These are phyloP conservation scores for Steinernema feltiae DNA, from an alignment of 1,140 invertebrate species.

Conservation along the genomic window DNA sequence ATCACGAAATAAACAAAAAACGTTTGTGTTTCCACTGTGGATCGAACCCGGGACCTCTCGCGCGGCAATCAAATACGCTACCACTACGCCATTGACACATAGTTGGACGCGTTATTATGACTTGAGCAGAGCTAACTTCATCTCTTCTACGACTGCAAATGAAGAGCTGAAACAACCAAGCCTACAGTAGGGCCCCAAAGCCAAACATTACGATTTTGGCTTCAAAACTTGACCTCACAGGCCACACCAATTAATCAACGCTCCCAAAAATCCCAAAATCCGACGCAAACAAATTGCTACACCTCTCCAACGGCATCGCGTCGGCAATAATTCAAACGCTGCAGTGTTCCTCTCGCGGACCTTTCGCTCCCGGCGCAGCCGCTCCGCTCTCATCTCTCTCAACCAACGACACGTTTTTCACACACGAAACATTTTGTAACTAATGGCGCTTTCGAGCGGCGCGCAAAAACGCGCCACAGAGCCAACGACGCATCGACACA, in stretches of 20 bases:
- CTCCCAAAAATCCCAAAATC: no score
- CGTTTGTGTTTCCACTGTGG: no score
- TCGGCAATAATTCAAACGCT: slow-evolving; percentile 1
- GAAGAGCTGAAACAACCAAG: not conserved
- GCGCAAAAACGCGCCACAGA: not conserved
- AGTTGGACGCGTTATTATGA: no score
- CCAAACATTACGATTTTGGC: not conserved
- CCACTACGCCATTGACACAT: no score
- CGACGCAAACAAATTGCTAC: not conserved
- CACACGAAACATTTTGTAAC: slow-evolving; percentile 12
- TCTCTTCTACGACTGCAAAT: not conserved
- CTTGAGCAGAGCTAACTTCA: no score
- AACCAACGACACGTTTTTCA: slow-evolving; percentile 5
- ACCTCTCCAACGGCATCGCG: not conserved
- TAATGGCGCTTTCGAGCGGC: not conserved
- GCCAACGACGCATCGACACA: not conserved
- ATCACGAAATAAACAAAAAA: no score
- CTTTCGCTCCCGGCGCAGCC: not conserved
- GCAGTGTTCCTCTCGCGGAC: not conserved
- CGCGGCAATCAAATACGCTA: no score
- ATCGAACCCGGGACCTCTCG: no score
- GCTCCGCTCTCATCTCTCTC: not conserved
- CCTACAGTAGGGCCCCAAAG: no score
- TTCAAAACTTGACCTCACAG: not conserved
- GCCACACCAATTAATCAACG: not conserved